A percentile compares a stretch with the other conserved stretches of the same genome.
Evolutionary conservation across 2,113 vertebrate species (phyloP).

Genomic region (Craseonycteris thonglongyai): DNA sequence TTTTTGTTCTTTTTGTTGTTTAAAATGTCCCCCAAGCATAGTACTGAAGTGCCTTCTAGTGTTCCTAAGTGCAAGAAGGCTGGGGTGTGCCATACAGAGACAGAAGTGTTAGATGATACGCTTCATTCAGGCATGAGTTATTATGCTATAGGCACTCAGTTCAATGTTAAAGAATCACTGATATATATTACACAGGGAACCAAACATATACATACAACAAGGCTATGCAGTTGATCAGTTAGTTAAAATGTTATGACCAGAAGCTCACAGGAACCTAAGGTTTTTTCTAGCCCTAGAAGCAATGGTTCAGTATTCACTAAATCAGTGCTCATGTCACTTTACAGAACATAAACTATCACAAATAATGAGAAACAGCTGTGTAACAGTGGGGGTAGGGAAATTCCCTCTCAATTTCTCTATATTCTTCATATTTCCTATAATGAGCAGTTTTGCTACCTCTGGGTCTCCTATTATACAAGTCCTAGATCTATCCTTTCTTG

Average conservation of each 20-base stretch:
- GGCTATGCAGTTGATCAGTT: neutral
- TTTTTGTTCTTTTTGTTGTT: neutral
- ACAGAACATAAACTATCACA: neutral
- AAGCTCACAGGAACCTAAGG: neutral
- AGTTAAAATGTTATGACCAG: neutral
- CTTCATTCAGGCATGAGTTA: neutral
- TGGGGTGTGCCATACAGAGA: neutral
- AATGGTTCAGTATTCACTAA: neutral
- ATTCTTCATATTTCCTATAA: neutral
- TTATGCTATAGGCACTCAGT: rapidly evolving
- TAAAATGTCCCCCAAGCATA: neutral
- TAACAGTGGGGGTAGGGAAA: rapidly evolving
- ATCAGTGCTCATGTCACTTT: neutral
- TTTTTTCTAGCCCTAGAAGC: neutral
- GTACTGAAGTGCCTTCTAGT: no score
- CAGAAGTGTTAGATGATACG: neutral
- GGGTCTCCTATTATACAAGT: neutral
- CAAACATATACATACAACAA: neutral
- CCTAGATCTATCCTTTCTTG: neutral
- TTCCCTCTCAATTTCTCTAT: neutral
- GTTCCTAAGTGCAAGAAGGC: neutral
- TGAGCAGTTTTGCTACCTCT: neutral
- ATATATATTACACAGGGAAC: neutral
- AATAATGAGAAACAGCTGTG: neutral
- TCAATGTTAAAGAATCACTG: neutral